Evolutionary conservation across 2,797 vertebrate genomes (phyloP).

Genomic region (Melanotaenia maccullochi): DNA sequence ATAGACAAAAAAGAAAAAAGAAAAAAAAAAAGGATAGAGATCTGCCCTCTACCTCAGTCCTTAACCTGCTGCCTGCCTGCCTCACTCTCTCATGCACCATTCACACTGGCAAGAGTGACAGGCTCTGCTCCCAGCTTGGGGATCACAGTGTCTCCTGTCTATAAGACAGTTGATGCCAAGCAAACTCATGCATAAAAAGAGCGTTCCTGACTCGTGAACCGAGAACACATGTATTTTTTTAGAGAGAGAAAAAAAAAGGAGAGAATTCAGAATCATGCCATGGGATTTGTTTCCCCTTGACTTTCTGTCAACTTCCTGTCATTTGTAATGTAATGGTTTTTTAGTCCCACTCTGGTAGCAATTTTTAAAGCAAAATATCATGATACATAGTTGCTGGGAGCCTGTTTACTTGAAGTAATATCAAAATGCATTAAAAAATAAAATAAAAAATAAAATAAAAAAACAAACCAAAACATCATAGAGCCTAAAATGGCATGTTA

Average conservation of each 20-base stretch:
- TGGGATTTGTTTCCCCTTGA: slow-evolving; percentile 77
- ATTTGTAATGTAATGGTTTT: slow-evolving; percentile 75
- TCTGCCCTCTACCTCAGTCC: slow-evolving; percentile 68
- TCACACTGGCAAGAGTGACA: slow-evolving; percentile 80
- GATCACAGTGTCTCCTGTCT: slow-evolving; percentile 82
- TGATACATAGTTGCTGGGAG: slow-evolving; percentile 66
- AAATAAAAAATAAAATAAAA: slow-evolving; percentile 14
- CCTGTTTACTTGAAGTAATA: slow-evolving; percentile 56
- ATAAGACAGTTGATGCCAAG: slow-evolving; percentile 81
- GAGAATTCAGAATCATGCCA: slow-evolving; percentile 64
- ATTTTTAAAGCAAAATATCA: slow-evolving; percentile 52
- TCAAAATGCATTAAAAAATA: slow-evolving; percentile 25
- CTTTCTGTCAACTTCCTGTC: slow-evolving; percentile 72
- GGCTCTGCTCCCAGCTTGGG: slow-evolving; percentile 80
- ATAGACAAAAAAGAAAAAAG: slow-evolving; percentile 37
- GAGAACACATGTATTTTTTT: slow-evolving; percentile 79
- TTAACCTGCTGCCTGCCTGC: slow-evolving; percentile 70
- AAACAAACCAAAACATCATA: slow-evolving; percentile 11
- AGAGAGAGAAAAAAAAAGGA: slow-evolving; percentile 40
- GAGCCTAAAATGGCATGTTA: slow-evolving; percentile 52
- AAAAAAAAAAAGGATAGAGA: slow-evolving; percentile 19
- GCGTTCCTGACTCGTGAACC: slow-evolving; percentile 79
- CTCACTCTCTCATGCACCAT: slow-evolving; percentile 75
- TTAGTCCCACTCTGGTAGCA: slow-evolving; percentile 53
- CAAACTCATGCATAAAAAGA: slow-evolving; percentile 83